Conservation (phyloP, 2,797 vertebrate species). For the Melanotaenia trifasciata region DNA sequence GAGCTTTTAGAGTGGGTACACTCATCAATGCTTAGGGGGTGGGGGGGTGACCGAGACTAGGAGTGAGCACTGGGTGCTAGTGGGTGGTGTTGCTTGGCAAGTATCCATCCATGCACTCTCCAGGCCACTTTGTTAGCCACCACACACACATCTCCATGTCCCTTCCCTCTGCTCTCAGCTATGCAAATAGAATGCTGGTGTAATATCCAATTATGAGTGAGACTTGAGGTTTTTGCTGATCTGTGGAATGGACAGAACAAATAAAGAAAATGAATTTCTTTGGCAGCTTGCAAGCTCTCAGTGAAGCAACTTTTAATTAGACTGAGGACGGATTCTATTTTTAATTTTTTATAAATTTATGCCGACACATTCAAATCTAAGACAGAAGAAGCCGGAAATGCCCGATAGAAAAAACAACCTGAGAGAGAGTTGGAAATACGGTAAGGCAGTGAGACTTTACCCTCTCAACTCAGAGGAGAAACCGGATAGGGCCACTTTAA, state of each 20-base stretch:
- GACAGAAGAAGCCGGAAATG: rapidly evolving
- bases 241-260: slow-evolving; percentile 34
- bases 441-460: slow-evolving; percentile 51
- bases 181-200: slow-evolving; percentile 77
- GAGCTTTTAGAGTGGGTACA: slow-evolving; percentile 84
- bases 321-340: slow-evolving; percentile 1
- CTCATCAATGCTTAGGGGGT: slow-evolving; percentile 63
- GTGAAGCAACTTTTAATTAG: slow-evolving; percentile 9
- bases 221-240: slow-evolving; percentile 67
- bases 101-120: slow-evolving; percentile 81
- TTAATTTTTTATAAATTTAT: not conserved
- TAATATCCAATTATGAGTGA: slow-evolving; percentile 72
- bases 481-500: slow-evolving; percentile 81
- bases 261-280: not conserved
- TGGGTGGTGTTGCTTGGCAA: slow-evolving; percentile 72
- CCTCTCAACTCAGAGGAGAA: slow-evolving; percentile 61
- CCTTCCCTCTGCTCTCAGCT: slow-evolving; percentile 51
- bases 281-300: slow-evolving; percentile 6
- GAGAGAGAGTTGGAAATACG: slow-evolving; percentile 49
- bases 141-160: slow-evolving; percentile 37
- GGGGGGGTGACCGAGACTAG: slow-evolving; percentile 27
- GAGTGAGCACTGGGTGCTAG: slow-evolving; percentile 38
- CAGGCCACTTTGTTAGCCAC: slow-evolving; percentile 73
- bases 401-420: not conserved
- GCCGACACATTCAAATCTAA: slow-evolving; percentile 12